Conservation (phyloP, 2,797 vertebrate genomes). For the Silurus lanzhouensis region DNA sequence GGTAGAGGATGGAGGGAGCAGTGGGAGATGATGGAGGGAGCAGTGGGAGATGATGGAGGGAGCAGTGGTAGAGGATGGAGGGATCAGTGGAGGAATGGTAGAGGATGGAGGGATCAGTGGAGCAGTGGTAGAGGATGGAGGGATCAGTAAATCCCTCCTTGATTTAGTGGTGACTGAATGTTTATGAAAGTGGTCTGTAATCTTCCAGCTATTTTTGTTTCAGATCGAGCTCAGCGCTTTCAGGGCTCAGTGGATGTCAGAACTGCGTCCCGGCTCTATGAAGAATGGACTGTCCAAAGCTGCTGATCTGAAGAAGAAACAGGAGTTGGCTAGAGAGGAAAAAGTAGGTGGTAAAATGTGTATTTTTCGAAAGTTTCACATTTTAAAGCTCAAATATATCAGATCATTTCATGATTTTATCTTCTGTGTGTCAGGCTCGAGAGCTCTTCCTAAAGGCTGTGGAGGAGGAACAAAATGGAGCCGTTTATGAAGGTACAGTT, state of each 20-base stretch:
- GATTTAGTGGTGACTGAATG: neutral
- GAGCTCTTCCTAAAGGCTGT: constrained; percentile 95
- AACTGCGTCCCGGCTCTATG: constrained; percentile 83
- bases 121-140: too few relatives aligned
- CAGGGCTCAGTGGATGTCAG: constrained; percentile 97
- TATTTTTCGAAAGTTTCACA: too few relatives aligned
- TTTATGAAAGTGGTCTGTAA: neutral
- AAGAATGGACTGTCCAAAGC: constrained; percentile 67
- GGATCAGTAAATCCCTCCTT: neutral
- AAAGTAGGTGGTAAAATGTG: constrained; percentile 73
- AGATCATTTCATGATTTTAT: neutral
- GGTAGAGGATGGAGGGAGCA: too few relatives aligned
- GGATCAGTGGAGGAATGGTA: too few relatives aligned
- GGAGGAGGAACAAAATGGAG: constrained; percentile 93
- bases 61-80: too few relatives aligned
- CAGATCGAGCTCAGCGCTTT: constrained; percentile 92
- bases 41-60: too few relatives aligned
- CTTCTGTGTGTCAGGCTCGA: constrained; percentile 79
- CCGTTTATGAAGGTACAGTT: constrained; percentile 91
- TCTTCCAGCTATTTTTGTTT: neutral
- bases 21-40: too few relatives aligned
- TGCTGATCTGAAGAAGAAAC: constrained; percentile 80
- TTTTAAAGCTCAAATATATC: neutral
- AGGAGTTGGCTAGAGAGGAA: constrained; percentile 86
- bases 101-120: too few relatives aligned